Evolutionary conservation across 2,113 vertebrate species (phyloP).

Genomic region (Tupaia chinensis): DNA sequence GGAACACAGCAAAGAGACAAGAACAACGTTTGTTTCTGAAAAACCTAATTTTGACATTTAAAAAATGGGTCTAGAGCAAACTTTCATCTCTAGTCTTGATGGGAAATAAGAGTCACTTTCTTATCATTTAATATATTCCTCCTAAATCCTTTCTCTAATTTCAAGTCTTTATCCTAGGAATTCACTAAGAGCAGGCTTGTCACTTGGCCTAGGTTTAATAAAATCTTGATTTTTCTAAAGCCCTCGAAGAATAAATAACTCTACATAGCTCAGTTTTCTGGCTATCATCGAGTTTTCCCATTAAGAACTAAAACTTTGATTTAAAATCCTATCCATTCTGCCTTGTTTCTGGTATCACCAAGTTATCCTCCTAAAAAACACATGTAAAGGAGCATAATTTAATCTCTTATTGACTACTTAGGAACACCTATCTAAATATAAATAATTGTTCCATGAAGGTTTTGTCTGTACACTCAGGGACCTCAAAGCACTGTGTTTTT

Average conservation of each 20-base stretch:
- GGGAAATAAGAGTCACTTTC: conserved; percentile 53
- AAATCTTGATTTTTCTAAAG: conserved; percentile 62
- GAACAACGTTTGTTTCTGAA: conserved; percentile 74
- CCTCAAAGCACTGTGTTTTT: neutral
- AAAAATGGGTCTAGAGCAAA: conserved; percentile 70
- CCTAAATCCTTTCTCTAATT: conserved; percentile 57
- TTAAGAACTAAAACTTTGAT: conserved; percentile 51
- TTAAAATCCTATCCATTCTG: conserved; percentile 37
- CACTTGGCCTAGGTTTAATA: conserved; percentile 14
- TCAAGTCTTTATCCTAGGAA: conserved; percentile 59
- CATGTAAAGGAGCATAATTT: conserved; percentile 43
- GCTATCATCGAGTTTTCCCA: neutral
- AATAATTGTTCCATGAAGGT: neutral
- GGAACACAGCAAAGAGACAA: conserved; percentile 77
- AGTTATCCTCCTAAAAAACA: neutral
- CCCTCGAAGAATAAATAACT: conserved; percentile 26
- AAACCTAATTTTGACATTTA: conserved; percentile 65
- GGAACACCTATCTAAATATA: conserved; percentile 10
- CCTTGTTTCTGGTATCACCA: conserved; percentile 4
- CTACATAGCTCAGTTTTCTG: conserved; percentile 10
- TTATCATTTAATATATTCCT: conserved; percentile 53
- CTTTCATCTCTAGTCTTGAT: conserved; percentile 42
- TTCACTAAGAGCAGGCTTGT: conserved; percentile 53
- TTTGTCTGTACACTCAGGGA: neutral
- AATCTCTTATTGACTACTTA: conserved; percentile 1